A percentile compares a stretch with the other conserved stretches of the same genome.
These are phyloP conservation scores for Latrodectus hesperus DNA, from an alignment of 2,888 invertebrate species.

Conservation along the genomic window DNA sequence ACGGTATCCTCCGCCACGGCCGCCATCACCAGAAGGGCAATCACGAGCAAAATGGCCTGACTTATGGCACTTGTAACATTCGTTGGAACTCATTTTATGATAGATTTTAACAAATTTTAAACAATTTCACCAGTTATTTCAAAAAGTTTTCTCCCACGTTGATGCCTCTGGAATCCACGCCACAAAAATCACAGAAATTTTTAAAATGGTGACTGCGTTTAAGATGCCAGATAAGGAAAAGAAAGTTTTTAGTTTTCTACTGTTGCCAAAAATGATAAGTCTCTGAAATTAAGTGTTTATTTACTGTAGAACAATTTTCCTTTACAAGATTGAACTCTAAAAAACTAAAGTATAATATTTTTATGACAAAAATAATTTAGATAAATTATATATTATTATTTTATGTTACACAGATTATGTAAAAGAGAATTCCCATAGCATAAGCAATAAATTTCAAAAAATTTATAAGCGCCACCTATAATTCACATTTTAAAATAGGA, in stretches of 20 bases:
- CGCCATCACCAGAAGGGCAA: slow-evolving; percentile 79
- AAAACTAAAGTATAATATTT: no score
- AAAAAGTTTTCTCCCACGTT: background rate
- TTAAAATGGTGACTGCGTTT: background rate
- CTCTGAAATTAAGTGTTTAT: no score
- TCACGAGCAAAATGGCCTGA: slow-evolving; percentile 95
- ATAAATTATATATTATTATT: no score
- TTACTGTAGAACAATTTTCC: no score
- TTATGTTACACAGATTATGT: no score
- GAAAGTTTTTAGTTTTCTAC: background rate
- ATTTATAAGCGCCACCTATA: no score
- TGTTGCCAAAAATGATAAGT: background rate
- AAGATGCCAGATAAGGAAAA: background rate
- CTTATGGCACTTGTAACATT: slow-evolving; percentile 94
- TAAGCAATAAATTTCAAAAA: no score
- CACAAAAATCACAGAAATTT: background rate
- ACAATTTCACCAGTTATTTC: slow-evolving; percentile 1
- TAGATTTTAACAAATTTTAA: slow-evolving; percentile 11
- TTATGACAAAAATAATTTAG: no score
- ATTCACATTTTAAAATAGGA: no score
- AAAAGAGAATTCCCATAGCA: no score
- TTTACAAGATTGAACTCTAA: no score
- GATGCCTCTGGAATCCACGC: background rate
- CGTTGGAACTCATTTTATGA: slow-evolving; percentile 76
- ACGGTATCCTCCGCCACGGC: slow-evolving; percentile 64